These are phyloP conservation scores for Agriopis marginaria DNA, from an alignment of 2,888 invertebrate species.

Conservation along the genomic window DNA sequence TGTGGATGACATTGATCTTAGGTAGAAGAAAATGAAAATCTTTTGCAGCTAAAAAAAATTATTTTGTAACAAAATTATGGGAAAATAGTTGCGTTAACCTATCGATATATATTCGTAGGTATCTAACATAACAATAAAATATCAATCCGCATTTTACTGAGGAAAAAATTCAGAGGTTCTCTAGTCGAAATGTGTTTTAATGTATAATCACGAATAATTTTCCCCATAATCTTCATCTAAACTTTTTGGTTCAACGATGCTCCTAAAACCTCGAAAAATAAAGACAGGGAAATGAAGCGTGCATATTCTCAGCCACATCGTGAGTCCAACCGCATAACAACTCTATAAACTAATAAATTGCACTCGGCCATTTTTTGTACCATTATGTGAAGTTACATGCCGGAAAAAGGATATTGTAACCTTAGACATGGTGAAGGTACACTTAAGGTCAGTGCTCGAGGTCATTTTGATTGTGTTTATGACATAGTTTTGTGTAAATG, in stretches of 20 bases:
- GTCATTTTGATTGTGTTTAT: slow-evolving; percentile 41
- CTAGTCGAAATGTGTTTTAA: no score
- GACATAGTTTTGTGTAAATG: slow-evolving; percentile 36
- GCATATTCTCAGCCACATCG: slow-evolving; percentile 18
- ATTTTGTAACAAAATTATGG: no score
- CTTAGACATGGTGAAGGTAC: slow-evolving; percentile 30
- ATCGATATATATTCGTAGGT: no score
- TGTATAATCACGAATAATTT: no score
- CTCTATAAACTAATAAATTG: slow-evolving; percentile 15
- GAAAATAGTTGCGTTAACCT: no score
- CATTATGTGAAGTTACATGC: slow-evolving; percentile 26
- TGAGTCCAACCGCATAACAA: slow-evolving; percentile 16
- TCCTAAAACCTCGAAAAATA: not conserved
- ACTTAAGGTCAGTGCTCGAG: slow-evolving; percentile 36
- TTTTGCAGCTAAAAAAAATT: no score
- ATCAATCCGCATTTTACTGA: no score
- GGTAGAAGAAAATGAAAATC: no score
- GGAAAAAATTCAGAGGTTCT: no score
- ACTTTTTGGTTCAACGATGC: not conserved
- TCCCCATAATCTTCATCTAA: not conserved
- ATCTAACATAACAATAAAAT: no score
- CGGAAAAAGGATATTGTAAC: slow-evolving; percentile 37
- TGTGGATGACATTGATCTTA: no score
- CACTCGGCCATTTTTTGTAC: slow-evolving; percentile 25
- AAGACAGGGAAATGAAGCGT: slow-evolving; percentile 20